phyloP scores from a whole-genome alignment of 2,888 invertebrate genomes.

The Drosophila paranaensis region DNA sequence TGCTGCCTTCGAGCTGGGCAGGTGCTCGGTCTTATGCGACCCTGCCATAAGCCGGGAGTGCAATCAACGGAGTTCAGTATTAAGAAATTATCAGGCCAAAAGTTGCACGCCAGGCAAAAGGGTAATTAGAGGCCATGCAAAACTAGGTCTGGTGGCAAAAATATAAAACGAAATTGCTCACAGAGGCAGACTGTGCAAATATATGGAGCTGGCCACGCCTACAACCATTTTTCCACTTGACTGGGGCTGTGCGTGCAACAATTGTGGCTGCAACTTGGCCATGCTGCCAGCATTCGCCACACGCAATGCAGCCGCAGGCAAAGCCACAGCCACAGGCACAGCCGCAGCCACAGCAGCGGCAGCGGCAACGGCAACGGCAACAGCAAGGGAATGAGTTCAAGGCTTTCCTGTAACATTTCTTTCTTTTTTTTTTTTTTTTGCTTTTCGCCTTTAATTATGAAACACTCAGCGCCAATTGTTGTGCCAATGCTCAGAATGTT shows the following conservation, averaged over 20 bases:
- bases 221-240: constrained; percentile 59
- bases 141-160: constrained; percentile 30
- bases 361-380: not conserved
- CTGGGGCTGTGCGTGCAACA: constrained; percentile 65
- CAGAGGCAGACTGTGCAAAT: constrained; percentile 27
- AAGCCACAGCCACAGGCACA: constrained; percentile 8
- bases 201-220: constrained; percentile 31
- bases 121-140: constrained; percentile 66
- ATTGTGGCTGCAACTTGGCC: constrained; percentile 71
- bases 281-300: constrained; percentile 43
- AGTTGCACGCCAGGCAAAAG: constrained; percentile 46
- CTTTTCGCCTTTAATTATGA: constrained; percentile 61
- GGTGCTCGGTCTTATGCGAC: constrained; percentile 2
- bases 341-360: not conserved
- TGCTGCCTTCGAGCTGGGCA: constrained; percentile 15
- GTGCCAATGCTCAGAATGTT: constrained; percentile 36
- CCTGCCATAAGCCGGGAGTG: constrained; percentile 13
- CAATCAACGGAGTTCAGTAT: constrained; percentile 49
- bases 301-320: constrained; percentile 65
- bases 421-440: not conserved
- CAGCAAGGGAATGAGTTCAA: constrained; percentile 56
- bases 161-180: constrained; percentile 45
- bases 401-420: constrained; percentile 40
- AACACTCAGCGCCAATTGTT: constrained; percentile 66
- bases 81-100: constrained; percentile 68